phyloP scores from a whole-genome alignment of 2,888 invertebrate species.

The Metallyticus violacea region DNA sequence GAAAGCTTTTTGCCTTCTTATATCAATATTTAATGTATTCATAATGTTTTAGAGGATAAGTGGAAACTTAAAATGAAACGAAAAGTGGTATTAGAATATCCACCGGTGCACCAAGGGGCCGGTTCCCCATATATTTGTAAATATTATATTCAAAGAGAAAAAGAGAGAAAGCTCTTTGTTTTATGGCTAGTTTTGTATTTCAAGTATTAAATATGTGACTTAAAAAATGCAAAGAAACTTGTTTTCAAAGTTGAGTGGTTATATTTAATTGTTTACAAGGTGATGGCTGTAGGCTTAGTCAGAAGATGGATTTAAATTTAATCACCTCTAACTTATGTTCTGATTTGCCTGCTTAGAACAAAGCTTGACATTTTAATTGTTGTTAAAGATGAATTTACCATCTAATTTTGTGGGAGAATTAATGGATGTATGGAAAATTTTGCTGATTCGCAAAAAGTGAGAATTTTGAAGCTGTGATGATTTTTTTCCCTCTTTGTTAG shows the following conservation, averaged over 20 bases:
- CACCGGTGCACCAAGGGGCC: constrained; percentile 4
- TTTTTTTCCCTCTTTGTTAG: background rate
- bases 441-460: constrained; percentile 17
- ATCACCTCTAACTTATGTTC: background rate
- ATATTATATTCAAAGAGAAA: constrained; percentile 4
- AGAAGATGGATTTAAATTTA: background rate
- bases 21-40: constrained; percentile 10
- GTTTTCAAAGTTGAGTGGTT: constrained; percentile 7
- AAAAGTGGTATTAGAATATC: background rate
- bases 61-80: background rate
- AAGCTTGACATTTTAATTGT: background rate
- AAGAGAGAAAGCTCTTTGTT: constrained; percentile 4
- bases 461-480: constrained; percentile 27
- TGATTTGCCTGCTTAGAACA: background rate
- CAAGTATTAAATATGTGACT: background rate
- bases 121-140: constrained; percentile 8
- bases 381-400: background rate
- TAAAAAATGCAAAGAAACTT: background rate
- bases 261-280: constrained; percentile 1
- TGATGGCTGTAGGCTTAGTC: background rate
- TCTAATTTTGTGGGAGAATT: background rate
- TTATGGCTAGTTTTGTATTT: constrained; percentile 1
- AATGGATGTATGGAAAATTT: background rate
- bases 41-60: background rate
- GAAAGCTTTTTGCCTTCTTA: constrained; percentile 3